phyloP scores from a whole-genome alignment of 2,113 vertebrate genomes.

The Loxodonta africana region DNA sequence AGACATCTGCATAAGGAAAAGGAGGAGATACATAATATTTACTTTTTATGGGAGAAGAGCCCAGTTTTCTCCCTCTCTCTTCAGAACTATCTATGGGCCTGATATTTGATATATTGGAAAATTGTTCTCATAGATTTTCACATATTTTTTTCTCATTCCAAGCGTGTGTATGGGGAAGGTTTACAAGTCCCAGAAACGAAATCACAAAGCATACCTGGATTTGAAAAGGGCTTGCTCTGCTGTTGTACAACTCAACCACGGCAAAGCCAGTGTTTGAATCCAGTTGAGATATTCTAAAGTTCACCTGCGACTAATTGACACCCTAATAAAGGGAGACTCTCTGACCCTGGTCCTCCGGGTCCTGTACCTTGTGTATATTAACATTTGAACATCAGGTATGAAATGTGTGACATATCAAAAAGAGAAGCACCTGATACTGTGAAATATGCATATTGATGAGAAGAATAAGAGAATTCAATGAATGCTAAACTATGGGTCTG shows the following conservation, averaged over 20 bases:
- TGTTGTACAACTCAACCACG: slow-evolving; percentile 56
- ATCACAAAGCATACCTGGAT: slow-evolving; percentile 72
- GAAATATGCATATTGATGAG: slow-evolving; percentile 90
- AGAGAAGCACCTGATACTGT: slow-evolving; percentile 81
- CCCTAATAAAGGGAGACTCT: slow-evolving; percentile 86
- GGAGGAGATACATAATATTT: background rate
- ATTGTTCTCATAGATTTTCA: background rate
- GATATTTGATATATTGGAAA: background rate
- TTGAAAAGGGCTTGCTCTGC: slow-evolving; percentile 54
- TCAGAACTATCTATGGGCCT: background rate
- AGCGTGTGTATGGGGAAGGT: slow-evolving; percentile 51
- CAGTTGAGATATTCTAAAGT: slow-evolving; percentile 74
- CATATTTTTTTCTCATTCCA: slow-evolving; percentile 56
- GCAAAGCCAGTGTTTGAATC: slow-evolving; percentile 59
- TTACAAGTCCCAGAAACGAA: slow-evolving; percentile 77
- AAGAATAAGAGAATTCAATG: slow-evolving; percentile 84
- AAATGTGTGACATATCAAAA: slow-evolving; percentile 86
- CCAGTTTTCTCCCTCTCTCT: background rate
- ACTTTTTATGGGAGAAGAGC: background rate
- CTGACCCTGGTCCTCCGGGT: slow-evolving; percentile 85
- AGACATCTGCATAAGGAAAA: background rate
- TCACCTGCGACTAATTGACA: slow-evolving; percentile 87
- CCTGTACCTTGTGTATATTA: slow-evolving; percentile 87
- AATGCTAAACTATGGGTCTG: slow-evolving; percentile 88
- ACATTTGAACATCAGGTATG: slow-evolving; percentile 88